These are phyloP conservation scores for Autographa pulchrina DNA, from an alignment of 2,888 invertebrate species.

Conservation along the genomic window DNA sequence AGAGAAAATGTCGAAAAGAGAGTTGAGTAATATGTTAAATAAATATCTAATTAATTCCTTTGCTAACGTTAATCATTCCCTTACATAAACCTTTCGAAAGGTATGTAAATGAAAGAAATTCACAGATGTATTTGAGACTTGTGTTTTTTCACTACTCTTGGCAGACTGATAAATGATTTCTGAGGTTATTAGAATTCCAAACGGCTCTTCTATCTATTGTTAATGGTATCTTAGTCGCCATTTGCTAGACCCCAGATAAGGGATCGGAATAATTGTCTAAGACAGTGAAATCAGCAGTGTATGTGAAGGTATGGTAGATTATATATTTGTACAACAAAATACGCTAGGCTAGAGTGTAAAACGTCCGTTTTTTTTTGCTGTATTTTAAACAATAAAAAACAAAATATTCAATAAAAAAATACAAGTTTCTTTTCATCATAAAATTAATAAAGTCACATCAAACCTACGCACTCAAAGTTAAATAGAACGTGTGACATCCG, in stretches of 20 bases:
- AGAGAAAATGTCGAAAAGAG: neutral
- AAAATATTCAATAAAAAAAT: no score
- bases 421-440: no score
- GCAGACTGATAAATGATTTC: neutral
- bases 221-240: neutral
- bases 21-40: neutral
- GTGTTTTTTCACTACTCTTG: neutral
- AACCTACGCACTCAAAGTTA: neutral
- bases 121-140: no score
- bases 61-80: no score
- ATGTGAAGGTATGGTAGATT: neutral
- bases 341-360: no score
- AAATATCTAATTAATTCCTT: neutral
- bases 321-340: no score
- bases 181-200: neutral
- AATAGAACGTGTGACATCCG: constrained; percentile 15
- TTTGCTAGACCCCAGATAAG: neutral
- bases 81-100: no score
- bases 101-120: no score
- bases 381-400: no score
- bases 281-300: neutral
- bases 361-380: no score
- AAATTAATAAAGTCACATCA: no score
- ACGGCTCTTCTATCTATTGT: neutral
- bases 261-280: neutral